phyloP scores from a whole-genome alignment of 2,797 vertebrate species.

The Oophaga sylvatica region DNA sequence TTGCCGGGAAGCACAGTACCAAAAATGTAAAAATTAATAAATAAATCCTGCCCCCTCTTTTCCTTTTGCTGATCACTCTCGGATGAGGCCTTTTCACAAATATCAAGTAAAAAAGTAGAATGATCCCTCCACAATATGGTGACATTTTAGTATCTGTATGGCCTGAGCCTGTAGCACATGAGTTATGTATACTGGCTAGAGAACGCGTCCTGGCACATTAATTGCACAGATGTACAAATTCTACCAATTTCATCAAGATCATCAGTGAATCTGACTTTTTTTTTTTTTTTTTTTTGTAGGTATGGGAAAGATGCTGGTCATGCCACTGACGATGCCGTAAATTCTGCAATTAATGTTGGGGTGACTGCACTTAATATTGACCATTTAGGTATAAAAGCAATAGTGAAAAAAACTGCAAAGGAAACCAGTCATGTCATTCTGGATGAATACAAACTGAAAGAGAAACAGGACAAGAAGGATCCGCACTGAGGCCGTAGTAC shows the following conservation, averaged over 20 bases:
- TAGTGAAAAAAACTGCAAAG: conserved; percentile 92
- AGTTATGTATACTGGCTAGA: background rate
- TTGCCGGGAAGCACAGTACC: background rate
- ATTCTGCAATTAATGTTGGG: conserved; percentile 94
- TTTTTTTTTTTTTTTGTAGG: conserved; percentile 71
- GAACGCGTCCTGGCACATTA: background rate
- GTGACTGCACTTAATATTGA: conserved; percentile 93
- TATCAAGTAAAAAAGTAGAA: too few relatives aligned
- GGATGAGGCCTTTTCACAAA: too few relatives aligned
- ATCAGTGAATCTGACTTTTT: too few relatives aligned
- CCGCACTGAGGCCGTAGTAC: conserved; percentile 17
- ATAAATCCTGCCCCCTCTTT: too few relatives aligned
- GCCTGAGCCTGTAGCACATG: too few relatives aligned
- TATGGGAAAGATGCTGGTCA: conserved; percentile 90
- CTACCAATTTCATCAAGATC: background rate
- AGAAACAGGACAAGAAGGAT: conserved; percentile 70
- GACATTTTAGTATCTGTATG: too few relatives aligned
- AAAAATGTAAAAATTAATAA: background rate
- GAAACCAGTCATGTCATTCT: conserved; percentile 88
- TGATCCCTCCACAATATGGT: too few relatives aligned
- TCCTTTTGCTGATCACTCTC: too few relatives aligned
- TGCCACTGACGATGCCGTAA: conserved; percentile 89
- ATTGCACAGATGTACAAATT: background rate
- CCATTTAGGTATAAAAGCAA: conserved; percentile 92
- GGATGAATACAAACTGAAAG: conserved; percentile 87